Evolutionary conservation across 1,140 invertebrate genomes (phyloP).

Genomic region (Calliphora vicina): DNA sequence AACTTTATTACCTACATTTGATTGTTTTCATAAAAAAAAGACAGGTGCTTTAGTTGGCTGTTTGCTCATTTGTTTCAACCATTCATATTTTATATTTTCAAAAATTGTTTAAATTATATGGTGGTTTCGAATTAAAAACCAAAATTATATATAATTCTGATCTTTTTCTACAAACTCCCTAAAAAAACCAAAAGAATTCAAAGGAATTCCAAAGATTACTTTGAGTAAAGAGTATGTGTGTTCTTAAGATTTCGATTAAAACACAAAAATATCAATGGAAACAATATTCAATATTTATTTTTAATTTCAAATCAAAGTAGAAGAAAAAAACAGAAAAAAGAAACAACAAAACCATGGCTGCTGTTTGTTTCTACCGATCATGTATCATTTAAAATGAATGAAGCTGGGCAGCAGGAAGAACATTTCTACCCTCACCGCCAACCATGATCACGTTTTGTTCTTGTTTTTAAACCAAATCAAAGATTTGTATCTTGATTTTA

Average conservation of each 20-base stretch:
- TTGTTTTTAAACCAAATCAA: background rate
- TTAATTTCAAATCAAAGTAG: too few relatives aligned
- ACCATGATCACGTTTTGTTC: background rate
- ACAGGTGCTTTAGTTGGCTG: background rate
- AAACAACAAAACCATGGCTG: background rate
- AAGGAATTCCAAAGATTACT: too few relatives aligned
- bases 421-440: background rate
- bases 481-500: background rate
- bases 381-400: background rate
- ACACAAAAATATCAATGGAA: too few relatives aligned
- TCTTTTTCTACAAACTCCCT: background rate
- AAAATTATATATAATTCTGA: background rate
- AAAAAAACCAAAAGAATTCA: too few relatives aligned
- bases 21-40: background rate
- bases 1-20: too few relatives aligned
- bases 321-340: too few relatives aligned
- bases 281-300: too few relatives aligned
- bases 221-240: too few relatives aligned
- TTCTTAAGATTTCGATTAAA: too few relatives aligned
- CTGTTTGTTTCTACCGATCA: background rate
- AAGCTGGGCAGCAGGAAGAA: background rate
- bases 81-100: background rate
- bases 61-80: background rate
- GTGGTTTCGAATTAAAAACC: background rate
- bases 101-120: background rate